Evolutionary conservation across 2,113 vertebrate genomes (phyloP), one percentile per base, ranked within the genome.

Genomic region (Candoia aspera): DNA sequence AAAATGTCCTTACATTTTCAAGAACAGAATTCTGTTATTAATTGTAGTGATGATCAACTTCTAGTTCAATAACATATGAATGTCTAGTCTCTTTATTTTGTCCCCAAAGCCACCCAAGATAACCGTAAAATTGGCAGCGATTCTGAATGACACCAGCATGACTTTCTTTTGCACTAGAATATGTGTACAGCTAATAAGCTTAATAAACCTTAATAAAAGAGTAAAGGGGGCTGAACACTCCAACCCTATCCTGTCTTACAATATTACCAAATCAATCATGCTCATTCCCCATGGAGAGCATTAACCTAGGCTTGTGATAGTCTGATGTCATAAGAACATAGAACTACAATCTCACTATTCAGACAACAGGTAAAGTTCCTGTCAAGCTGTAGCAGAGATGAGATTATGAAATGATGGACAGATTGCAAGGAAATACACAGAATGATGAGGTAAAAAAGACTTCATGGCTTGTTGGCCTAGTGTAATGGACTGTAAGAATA

Each of bases 1-100:
- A 49, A 42, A 46, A 0, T 29, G 0, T 0, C 6, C 0, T 0
- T 0, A 8, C 8, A 85, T 91, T 37, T 57, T 90, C 53, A 49
- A 79, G 46, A 53, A 6, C 23, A 53, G 26, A 42, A 85, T 53
- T 8, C 68, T 17, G 6, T 57, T 49, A 49, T 49, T 49, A 49
- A 49, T 49, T 49, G 49, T 79, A 79, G 6, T 79, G 33, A 3
- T 79, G 33, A 42, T 79, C 73, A 79, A 9, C 42, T 33, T 79
- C 73, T 42, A 37, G 17, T 21, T 79, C 33, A 21, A 42, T 79
- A 79, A 79, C 42, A 42, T 79, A 79, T 79, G 33, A 42, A 17
- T 79, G 19, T 79, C 42, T 42, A 42, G 17, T 79, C 6, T 42
- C 33, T 79, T 79, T 79, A 79, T 21, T 64, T 79, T 2, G 73